Evolutionary conservation across 1,140 invertebrate species (phyloP).

Genomic region (Bombyx mori): ASM3026992v2 NC_085118.1:9074001-9074500

Average conservation of each 20-base stretch:
- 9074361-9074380: constrained; percentile 75
- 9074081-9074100: constrained; percentile 78
- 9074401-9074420: constrained; percentile 51
- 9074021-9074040: constrained; percentile 82
- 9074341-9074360: constrained; percentile 80
- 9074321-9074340: constrained; percentile 80
- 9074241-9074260: constrained; percentile 54
- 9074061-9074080: constrained; percentile 79
- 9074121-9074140: no score
- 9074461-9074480: constrained; percentile 79
- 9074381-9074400: constrained; percentile 72
- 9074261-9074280: constrained; percentile 76
- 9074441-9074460: constrained; percentile 84
- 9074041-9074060: constrained; percentile 79
- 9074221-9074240: neutral
- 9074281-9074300: constrained; percentile 76
- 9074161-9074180: constrained; percentile 6
- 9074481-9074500: constrained; percentile 72
- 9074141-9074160: no score
- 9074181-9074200: no score
- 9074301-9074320: constrained; percentile 79
- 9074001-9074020: constrained; percentile 79
- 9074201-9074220: no score
- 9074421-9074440: constrained; percentile 75
- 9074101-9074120: neutral